Evolutionary conservation across 1,140 invertebrate species (phyloP), one percentile per base, ranked within the genome.

Genomic region (Drosophila pruinosa): DNA sequence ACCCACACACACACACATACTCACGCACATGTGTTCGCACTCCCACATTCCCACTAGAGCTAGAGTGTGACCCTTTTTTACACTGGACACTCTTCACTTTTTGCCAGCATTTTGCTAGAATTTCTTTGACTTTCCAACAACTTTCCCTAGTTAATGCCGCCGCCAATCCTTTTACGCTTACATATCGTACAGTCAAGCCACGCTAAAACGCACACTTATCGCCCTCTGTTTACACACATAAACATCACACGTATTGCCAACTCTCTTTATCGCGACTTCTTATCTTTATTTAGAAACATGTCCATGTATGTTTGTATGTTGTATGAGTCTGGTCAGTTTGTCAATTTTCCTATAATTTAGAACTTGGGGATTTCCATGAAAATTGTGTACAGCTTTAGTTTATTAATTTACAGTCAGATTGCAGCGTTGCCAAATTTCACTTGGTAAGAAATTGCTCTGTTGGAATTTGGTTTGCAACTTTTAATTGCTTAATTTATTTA

Each of bases 11-110:
- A 12, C 19, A 22, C n/a, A 15, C 8, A 39, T 24, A 17, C 36
- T 22, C 10, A 17, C 34, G 24, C 12, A 38, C 19, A 45, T 64
- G 47, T 50, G 54, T n/a, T 14, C 24, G 14, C 38, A 36, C 50
- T 50, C 47, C 47, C 47, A 50, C 45, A 48, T 28, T 2, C 22
- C 24, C 24, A 28, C 14, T n/a, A 3, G 2, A 53, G 0, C 5
- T 3, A 28, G 4, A 58, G 56, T 58, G 56, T 58, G 56, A 45
- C 56, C 56, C 21, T 53, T 53, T 41, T 48, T 53, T 53, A 24
- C n/a, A 26, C 12, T 24, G 6, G 10, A 47, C 22, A 24, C 22
- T 38, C 8, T 10, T 21, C 2, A 21, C 7, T 22, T 22, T 53
- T 53, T 53, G n/a, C 19, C 22, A n/a, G 17, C 6, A 8, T 24